phyloP scores from a whole-genome alignment of 2,113 vertebrate species.

The Dermatemys mawii region DNA sequence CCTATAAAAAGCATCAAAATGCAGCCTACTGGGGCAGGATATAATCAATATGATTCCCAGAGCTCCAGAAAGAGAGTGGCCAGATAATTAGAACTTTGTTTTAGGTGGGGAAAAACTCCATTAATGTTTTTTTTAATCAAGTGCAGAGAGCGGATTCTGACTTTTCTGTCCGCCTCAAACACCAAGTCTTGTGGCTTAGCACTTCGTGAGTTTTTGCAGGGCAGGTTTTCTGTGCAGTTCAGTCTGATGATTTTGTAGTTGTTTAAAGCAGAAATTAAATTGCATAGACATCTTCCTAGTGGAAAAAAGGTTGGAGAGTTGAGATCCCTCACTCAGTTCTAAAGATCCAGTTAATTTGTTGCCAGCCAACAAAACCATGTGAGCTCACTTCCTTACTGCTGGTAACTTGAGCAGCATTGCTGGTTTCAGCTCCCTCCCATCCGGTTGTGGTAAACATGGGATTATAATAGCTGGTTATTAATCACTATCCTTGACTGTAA shows the following conservation, averaged over 20 bases:
- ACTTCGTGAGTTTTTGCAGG: neutral
- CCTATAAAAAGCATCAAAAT: neutral
- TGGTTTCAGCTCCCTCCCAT: neutral
- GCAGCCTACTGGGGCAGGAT: neutral
- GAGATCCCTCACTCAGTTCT: neutral
- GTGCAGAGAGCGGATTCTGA: neutral
- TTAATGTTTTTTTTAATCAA: neutral
- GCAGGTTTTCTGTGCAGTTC: neutral
- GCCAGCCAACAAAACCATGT: neutral
- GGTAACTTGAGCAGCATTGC: neutral
- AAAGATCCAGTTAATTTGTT: slow-evolving; percentile 9
- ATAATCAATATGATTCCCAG: neutral
- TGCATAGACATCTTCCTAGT: slow-evolving; percentile 34
- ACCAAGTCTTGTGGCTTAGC: neutral
- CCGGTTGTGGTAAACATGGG: accelerated
- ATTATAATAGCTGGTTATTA: slow-evolving; percentile 18
- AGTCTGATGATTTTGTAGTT: neutral
- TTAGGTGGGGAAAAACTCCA: neutral
- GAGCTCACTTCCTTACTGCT: slow-evolving; percentile 22
- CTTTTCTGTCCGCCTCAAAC: neutral
- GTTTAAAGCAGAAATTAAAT: slow-evolving; percentile 6
- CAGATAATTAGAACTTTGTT: neutral
- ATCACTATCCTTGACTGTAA: slow-evolving; percentile 8
- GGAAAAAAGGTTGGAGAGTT: neutral
- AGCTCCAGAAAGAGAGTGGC: neutral